Conservation (phyloP, 2,113 vertebrate species). For the Arvicanthis niloticus region DNA sequence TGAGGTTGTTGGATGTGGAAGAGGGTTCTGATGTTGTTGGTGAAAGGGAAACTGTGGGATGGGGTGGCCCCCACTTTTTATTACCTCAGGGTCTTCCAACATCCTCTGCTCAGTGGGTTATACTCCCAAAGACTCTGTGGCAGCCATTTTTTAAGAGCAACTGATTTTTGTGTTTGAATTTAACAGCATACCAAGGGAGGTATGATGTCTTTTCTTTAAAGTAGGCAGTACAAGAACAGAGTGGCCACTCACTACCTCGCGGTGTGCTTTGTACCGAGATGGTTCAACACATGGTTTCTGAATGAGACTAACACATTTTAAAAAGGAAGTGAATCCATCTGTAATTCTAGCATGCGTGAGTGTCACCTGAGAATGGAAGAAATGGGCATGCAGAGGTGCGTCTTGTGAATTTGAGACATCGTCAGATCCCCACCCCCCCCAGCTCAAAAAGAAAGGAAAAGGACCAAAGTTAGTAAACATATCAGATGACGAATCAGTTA, state of each 20-base stretch:
- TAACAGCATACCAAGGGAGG: background rate
- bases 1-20: background rate
- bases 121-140: background rate
- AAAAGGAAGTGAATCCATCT: background rate
- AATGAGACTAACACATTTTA: conserved; percentile 4
- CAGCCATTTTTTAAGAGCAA: background rate
- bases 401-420: background rate
- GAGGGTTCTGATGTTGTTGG: background rate
- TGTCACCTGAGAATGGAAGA: background rate
- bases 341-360: background rate
- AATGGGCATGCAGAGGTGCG: background rate
- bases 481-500: background rate
- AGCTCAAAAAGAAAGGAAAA: background rate
- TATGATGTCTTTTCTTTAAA: background rate
- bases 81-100: background rate
- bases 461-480: background rate
- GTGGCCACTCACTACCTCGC: background rate
- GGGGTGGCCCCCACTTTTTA: background rate
- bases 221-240: background rate
- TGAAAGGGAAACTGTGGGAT: background rate
- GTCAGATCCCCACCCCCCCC: background rate
- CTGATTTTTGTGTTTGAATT: background rate
- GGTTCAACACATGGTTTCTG: background rate
- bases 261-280: background rate
- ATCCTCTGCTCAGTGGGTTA: background rate